Evolutionary conservation across 2,113 vertebrate species (phyloP).

Genomic region (Telmatochromis sp.): DNA sequence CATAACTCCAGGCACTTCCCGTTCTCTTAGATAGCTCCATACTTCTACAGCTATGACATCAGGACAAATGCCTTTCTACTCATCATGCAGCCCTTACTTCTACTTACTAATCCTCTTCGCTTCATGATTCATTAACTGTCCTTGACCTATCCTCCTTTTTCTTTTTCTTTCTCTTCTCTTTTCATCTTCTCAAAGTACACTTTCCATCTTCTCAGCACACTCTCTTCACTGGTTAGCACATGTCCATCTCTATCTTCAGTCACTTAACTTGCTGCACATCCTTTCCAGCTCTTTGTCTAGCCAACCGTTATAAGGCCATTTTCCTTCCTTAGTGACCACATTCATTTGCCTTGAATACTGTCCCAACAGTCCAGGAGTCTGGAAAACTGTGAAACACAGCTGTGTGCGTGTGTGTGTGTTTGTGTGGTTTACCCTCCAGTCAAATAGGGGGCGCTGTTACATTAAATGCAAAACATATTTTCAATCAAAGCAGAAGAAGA

Average conservation of each 20-base stretch:
- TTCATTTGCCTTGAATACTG: background rate
- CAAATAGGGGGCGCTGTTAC: background rate
- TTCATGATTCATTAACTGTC: background rate
- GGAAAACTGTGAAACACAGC: background rate
- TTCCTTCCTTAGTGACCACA: background rate
- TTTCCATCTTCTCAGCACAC: background rate
- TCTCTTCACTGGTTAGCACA: background rate
- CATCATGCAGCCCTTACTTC: background rate
- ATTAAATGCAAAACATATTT: rapidly evolving
- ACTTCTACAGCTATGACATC: background rate
- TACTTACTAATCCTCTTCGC: background rate
- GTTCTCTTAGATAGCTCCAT: background rate
- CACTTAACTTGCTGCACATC: background rate
- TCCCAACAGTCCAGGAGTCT: background rate
- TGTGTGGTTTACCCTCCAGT: rapidly evolving
- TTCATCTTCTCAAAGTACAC: background rate
- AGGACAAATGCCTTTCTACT: background rate
- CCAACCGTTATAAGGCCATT: background rate
- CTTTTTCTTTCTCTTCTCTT: background rate
- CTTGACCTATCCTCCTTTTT: background rate
- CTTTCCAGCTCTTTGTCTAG: background rate
- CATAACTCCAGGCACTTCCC: background rate
- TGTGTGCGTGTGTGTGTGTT: background rate
- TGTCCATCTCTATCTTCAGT: background rate
- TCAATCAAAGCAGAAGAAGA: slow-evolving; percentile 16